Percentiles rank a stretch among this genome's conserved stretches.
Conservation (phyloP, 2,113 vertebrate genomes). For the Cettia cetti region DNA sequence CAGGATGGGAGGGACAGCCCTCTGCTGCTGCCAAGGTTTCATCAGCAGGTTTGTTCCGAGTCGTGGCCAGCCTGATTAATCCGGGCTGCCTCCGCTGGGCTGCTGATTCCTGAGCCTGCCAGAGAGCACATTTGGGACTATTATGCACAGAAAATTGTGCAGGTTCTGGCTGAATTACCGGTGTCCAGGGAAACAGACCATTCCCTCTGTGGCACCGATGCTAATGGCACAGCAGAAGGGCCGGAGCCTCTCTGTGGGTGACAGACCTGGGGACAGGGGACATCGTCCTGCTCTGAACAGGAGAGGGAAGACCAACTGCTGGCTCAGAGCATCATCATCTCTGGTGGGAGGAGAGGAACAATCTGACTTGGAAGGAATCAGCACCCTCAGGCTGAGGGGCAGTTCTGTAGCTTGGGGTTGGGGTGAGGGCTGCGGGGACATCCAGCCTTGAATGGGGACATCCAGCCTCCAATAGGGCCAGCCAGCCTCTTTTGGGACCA, state of each 20-base stretch:
- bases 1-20: neutral
- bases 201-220: neutral
- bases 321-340: neutral
- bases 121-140: conserved; percentile 26
- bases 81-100: conserved; percentile 16
- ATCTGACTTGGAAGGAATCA: neutral
- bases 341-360: neutral
- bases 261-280: neutral
- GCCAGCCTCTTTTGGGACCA: fast-evolving
- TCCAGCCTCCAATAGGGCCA: fast-evolving
- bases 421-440: no score
- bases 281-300: fast-evolving
- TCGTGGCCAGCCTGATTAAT: conserved; percentile 46
- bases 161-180: neutral
- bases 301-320: neutral
- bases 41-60: conserved; percentile 48
- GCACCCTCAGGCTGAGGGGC: neutral
- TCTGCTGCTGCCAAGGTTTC: neutral
- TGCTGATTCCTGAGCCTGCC: conserved; percentile 41
- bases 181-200: conserved; percentile 28
- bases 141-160: conserved; percentile 17
- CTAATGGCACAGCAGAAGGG: neutral
- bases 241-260: neutral
- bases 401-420: neutral
- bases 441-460: no score